Conservation (phyloP, 2,888 invertebrate species). For the Mechanitis mazaeus region DNA sequence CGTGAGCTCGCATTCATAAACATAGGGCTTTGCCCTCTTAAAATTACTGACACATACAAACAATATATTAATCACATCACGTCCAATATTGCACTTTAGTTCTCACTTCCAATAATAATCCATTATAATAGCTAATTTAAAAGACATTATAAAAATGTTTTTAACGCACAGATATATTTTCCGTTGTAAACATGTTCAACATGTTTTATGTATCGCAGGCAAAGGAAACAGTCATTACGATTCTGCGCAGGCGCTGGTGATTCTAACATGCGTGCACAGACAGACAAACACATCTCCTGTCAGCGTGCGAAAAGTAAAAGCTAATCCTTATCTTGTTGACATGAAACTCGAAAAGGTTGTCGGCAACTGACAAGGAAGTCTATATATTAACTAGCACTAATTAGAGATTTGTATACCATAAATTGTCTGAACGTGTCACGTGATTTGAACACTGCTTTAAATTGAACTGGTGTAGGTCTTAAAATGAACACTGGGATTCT, state of each 20-base stretch:
- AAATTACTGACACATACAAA: slow-evolving; percentile 54
- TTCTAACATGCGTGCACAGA: slow-evolving; percentile 66
- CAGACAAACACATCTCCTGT: slow-evolving; percentile 60
- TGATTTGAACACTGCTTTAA: slow-evolving; percentile 46
- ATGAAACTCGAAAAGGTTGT: slow-evolving; percentile 16
- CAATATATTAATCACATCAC: slow-evolving; percentile 22
- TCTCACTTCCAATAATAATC: slow-evolving; percentile 37
- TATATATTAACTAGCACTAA: too few species aligned
- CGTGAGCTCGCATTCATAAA: slow-evolving; percentile 73
- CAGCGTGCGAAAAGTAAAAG: slow-evolving; percentile 70
- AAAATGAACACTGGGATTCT: slow-evolving; percentile 43
- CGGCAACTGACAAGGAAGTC: slow-evolving; percentile 16
- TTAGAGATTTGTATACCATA: background rate
- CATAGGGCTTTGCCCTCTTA: slow-evolving; percentile 59
- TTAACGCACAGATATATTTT: slow-evolving; percentile 63
- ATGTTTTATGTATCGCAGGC: slow-evolving; percentile 68
- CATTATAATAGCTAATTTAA: slow-evolving; percentile 55
- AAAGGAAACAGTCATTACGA: slow-evolving; percentile 71
- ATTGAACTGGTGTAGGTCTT: slow-evolving; percentile 64
- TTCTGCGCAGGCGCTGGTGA: slow-evolving; percentile 67
- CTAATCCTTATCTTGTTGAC: slow-evolving; percentile 31
- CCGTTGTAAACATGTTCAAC: slow-evolving; percentile 70
- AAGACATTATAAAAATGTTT: slow-evolving; percentile 50
- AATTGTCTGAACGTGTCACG: slow-evolving; percentile 30
- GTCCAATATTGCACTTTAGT: slow-evolving; percentile 31